These are phyloP conservation scores for Eumeta japonica DNA, from an alignment of 1,140 invertebrate genomes.

Conservation along the genomic window DNA sequence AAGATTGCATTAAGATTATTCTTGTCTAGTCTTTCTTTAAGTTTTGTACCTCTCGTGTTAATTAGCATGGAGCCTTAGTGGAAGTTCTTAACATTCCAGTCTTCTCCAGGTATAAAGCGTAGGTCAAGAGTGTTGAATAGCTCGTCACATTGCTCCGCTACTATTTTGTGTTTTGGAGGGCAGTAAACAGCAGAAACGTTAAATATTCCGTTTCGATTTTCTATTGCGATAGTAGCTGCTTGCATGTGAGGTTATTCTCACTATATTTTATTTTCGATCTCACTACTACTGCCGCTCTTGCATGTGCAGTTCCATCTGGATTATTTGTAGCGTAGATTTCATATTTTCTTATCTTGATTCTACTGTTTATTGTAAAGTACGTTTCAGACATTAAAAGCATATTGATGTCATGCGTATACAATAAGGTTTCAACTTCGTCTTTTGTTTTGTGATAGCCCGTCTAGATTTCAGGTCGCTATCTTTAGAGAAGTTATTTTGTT, in stretches of 20 bases:
- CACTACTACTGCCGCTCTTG: constrained; percentile 5
- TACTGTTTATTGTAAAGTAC: constrained; percentile 8
- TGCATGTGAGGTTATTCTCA: background rate
- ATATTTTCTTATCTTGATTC: constrained; percentile 2
- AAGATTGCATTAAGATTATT: too few relatives aligned
- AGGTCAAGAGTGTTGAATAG: constrained; percentile 1
- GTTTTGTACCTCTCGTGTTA: constrained; percentile 3
- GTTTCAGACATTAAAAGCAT: constrained; percentile 15
- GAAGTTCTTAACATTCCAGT: constrained; percentile 11
- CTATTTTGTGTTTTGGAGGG: constrained; percentile 4
- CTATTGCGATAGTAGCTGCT: constrained; percentile 5
- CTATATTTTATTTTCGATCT: too few relatives aligned
- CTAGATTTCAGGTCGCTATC: constrained; percentile 11
- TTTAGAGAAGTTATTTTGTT: constrained; percentile 5
- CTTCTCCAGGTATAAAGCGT: constrained; percentile 19
- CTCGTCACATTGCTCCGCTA: background rate
- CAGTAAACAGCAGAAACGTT: constrained; percentile 2
- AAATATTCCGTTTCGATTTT: constrained; percentile 1
- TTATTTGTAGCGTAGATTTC: constrained; percentile 3
- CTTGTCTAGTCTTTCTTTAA: too few relatives aligned
- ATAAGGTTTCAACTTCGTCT: too few relatives aligned
- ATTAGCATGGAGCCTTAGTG: constrained; percentile 1
- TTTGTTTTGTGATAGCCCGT: constrained; percentile 11
- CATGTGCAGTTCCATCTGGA: constrained; percentile 6
- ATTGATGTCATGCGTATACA: constrained; percentile 13